Percentiles rank a stretch among this genome's conserved stretches.
Conservation (phyloP, 2,113 vertebrate genomes). For the Mystacornis crossleyi region DNA sequence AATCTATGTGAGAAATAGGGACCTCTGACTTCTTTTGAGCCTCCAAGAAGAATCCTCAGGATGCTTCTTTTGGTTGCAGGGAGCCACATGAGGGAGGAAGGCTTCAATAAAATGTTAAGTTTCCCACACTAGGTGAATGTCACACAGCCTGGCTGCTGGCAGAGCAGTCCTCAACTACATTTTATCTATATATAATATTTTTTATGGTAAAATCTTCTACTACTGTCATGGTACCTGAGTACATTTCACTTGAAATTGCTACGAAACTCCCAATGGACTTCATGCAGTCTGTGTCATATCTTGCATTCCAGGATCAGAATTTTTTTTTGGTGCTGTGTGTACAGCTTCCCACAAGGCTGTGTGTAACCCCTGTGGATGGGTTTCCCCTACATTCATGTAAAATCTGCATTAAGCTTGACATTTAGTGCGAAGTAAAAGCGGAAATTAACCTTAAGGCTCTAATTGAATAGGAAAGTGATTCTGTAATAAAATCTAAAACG, state of each 20-base stretch:
- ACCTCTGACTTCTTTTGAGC: neutral
- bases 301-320: neutral
- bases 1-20: too few relatives aligned
- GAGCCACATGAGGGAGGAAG: fast-evolving
- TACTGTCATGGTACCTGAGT: too few relatives aligned
- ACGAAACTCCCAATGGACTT: neutral
- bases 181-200: neutral
- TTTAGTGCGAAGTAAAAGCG: neutral
- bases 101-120: neutral
- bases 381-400: neutral
- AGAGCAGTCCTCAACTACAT: neutral
- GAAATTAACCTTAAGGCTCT: slow-evolving; percentile 46
- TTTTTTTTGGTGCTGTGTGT: neutral
- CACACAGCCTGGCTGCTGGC: neutral
- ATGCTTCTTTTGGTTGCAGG: neutral
- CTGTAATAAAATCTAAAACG: slow-evolving; percentile 31
- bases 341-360: neutral
- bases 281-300: neutral
- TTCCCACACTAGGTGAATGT: neutral
- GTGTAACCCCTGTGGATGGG: neutral
- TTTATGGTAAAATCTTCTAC: neutral
- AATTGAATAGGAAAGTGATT: slow-evolving; percentile 56
- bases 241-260: neutral
- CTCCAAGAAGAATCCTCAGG: neutral
- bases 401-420: slow-evolving; percentile 3